Evolutionary conservation across 2,797 vertebrate species (phyloP), one percentile per base, ranked within the genome.

Genomic region (Eulemur albifrons): DNA sequence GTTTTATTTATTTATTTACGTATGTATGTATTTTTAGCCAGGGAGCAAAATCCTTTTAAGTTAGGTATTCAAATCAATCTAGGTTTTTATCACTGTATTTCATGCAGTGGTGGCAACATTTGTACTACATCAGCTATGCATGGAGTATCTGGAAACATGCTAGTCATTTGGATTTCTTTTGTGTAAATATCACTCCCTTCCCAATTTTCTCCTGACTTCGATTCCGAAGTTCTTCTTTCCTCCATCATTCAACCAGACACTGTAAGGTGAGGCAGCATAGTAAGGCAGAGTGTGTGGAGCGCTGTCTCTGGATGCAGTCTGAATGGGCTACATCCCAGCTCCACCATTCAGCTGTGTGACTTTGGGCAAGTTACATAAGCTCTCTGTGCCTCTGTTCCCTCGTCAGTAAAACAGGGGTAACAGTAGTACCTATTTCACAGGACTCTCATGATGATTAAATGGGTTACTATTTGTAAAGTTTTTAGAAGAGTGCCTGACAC

Each of bases 1-100:
- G 35, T 40, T n/a, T 79, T 93, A 45, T 79, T 94, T 40, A 80
- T n/a, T 79, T 93, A 52, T 73, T 94, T 40, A 80, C 43, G 43
- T 54, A 38, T 54, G 27, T 77, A 38, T 54, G 38, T 77, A 38
- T 54, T 67, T 80, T 92, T 87, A 86, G 14, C 38, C 48, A 65
- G 95, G 30, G 54, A 93, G 35, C 17, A 87, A 90, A 69, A 69
- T 81, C 23, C 65, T 90, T 90, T 93, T 86, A 90, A 54, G 20
- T 59, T 87, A 81, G 43, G 3, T 79, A 23, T 70, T 81, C 81
- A 93, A 27, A 81, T 95, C 65, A 90, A 23, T 54, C 43, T 83
- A 40, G 40, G 40, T 67, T 92, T 91, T 70, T 57, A 54, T 76
- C 75, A 21, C 27, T 38, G 10, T 2, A 21, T 79, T 73, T 96